Conservation (phyloP, 2,888 invertebrate genomes). For the Eretmocerus hayati region DNA sequence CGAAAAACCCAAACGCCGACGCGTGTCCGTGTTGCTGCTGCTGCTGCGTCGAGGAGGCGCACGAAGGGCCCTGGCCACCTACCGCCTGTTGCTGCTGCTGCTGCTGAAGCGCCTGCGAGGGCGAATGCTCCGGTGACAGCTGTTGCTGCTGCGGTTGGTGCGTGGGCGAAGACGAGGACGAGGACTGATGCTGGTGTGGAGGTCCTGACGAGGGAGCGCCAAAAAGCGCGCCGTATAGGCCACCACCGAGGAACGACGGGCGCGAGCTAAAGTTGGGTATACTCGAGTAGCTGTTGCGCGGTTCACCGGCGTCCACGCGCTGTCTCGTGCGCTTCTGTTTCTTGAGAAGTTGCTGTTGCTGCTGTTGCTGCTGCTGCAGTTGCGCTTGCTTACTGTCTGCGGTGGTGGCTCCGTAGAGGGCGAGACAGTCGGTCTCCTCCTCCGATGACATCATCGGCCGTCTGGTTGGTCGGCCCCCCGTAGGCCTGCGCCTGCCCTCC, state of each 20-base stretch:
- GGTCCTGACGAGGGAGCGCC: constrained; percentile 30
- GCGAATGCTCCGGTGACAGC: constrained; percentile 17
- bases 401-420: constrained; percentile 75
- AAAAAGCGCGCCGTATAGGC: constrained; percentile 83
- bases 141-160: constrained; percentile 23
- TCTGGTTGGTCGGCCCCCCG: constrained; percentile 60
- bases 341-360: constrained; percentile 69
- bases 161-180: constrained; percentile 14
- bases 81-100: constrained; percentile 51
- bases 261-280: constrained; percentile 70
- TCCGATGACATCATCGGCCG: constrained; percentile 94
- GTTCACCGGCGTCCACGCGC: constrained; percentile 94
- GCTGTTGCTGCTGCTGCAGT: too few relatives aligned
- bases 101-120: constrained; percentile 52
- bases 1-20: constrained; percentile 69
- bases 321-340: constrained; percentile 90
- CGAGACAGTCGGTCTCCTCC: constrained; percentile 90
- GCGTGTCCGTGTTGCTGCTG: constrained; percentile 51
- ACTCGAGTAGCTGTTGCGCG: constrained; percentile 85
- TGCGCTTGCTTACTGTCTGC: constrained; percentile 54
- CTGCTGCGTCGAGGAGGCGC: constrained; percentile 50
- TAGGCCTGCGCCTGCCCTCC: constrained; percentile 71
- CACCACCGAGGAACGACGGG: constrained; percentile 74
- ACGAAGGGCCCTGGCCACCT: constrained; percentile 35
- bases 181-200: constrained; percentile 25